Base-by-base conservation (phyloP, 2,797 vertebrate species). In the Xyrichtys novacula region DNA sequence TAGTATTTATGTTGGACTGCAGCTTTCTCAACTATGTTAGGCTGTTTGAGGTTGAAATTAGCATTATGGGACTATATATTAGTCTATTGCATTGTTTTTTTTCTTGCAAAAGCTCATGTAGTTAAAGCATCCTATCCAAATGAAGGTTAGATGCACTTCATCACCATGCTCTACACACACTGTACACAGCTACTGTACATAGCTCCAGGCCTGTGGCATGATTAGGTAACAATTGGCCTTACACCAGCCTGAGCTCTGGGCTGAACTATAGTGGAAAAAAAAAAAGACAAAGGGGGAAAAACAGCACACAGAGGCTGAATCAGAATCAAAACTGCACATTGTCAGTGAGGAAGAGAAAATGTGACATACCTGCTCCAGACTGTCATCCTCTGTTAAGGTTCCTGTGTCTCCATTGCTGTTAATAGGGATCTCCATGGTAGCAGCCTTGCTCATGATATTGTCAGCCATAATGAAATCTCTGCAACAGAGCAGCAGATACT, bases 361-460 rank as follows among this genome's bases (percentile, higher is more conserved):
- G 34, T n/a, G 52, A 63, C 96, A 19, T 52, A 98, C 97, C 97
- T 98, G 97, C 88, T 99, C 97, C 77, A 99, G 85, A 65, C 96
- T 94, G 49, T 98, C 97, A 1, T 99, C 97, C 80, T 98, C 97
- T 0, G 95, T 86, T 63, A 97, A 90, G 54, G 93, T 94, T 71
- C 96, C 93, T 0, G 95, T 92, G 77, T 97, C 97, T 55, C 97
- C 97, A 0, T 98, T 98, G 90, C 96, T 96, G 59, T 96, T 96
- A 87, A 99, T 98, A 71, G 97, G 96, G 78, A 99, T 98, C 91
- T 99, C 97, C 97, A 98, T 98, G 55, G 97, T 99, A 64, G 97
- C 97, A 5, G 97, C 97, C 81, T 99, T 98, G 87, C 97, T 95
- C 95, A 99, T 94, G 74, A 97, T 94, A 84, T 95, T 95, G 83